phyloP scores from a whole-genome alignment of 1,140 invertebrate species.

The Pomacea maculata region DNA sequence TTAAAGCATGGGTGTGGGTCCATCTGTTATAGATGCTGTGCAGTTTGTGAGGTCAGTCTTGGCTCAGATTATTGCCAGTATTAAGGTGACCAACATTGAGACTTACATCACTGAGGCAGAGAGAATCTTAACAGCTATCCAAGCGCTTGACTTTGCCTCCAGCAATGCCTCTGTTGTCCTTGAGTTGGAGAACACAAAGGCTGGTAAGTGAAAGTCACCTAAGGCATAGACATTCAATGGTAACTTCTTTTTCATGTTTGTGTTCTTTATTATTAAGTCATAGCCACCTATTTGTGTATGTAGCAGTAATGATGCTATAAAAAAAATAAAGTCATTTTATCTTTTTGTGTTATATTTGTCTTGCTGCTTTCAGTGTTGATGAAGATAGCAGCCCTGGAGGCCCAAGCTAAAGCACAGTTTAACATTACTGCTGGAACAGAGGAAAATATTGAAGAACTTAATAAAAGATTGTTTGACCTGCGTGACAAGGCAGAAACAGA shows the following conservation, averaged over 20 bases:
- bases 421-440: conserved; percentile 18
- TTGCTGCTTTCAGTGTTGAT: conserved; percentile 9
- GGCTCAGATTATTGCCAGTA: conserved; percentile 49
- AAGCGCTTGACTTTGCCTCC: conserved; percentile 69
- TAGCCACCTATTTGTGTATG: not conserved
- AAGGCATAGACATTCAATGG: not conserved
- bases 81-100: conserved; percentile 75
- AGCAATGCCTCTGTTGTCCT: conserved; percentile 47
- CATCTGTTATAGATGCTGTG: conserved; percentile 45
- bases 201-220: conserved; percentile 44
- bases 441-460: conserved; percentile 21
- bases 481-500: conserved; percentile 34
- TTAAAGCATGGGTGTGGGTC: not conserved
- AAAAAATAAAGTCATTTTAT: not conserved
- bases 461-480: conserved; percentile 38
- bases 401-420: conserved; percentile 18
- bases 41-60: conserved; percentile 43
- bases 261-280: not conserved
- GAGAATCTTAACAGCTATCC: conserved; percentile 75
- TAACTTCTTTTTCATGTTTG: not conserved
- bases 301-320: not conserved
- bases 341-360: not conserved
- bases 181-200: conserved; percentile 44
- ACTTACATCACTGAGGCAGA: conserved; percentile 79
- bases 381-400: conserved; percentile 10